Conservation (phyloP, 2,113 vertebrate genomes). For the Cyphomyrus discorhynchus region DNA sequence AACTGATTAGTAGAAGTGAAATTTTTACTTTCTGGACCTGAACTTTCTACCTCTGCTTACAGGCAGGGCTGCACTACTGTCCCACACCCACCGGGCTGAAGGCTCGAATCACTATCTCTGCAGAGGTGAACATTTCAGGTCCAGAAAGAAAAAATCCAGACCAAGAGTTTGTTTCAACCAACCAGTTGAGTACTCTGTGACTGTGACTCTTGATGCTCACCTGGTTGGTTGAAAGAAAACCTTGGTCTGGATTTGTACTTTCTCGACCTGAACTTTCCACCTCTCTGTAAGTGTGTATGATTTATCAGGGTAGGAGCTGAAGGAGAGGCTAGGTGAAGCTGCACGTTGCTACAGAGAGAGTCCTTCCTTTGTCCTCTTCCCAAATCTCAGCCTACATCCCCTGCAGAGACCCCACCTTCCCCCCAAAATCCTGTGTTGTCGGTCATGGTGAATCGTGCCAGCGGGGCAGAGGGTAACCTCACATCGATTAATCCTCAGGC, state of each 20-base stretch:
- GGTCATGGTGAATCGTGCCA: neutral
- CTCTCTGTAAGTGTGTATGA: neutral
- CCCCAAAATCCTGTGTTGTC: neutral
- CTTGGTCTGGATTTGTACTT: no score
- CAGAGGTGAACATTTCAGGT: neutral
- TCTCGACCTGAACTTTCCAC: no score
- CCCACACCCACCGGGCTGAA: no score
- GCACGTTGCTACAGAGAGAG: neutral
- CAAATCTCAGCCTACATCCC: neutral
- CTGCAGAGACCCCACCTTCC: neutral
- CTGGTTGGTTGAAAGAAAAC: no score
- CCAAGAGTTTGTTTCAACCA: no score
- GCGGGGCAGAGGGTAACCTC: neutral
- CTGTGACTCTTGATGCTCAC: no score
- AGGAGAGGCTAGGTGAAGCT: neutral
- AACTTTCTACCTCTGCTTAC: no score
- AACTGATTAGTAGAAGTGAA: no score
- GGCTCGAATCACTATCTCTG: no score
- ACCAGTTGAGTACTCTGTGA: no score
- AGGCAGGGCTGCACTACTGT: no score
- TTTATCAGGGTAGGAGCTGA: neutral
- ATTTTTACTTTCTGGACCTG: no score
- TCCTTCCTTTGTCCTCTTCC: neutral
- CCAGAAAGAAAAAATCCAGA: neutral
- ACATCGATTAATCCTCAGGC: neutral